These are phyloP conservation scores for Xylota sylvarum DNA, from an alignment of 2,888 invertebrate genomes.

Conservation along the genomic window DNA sequence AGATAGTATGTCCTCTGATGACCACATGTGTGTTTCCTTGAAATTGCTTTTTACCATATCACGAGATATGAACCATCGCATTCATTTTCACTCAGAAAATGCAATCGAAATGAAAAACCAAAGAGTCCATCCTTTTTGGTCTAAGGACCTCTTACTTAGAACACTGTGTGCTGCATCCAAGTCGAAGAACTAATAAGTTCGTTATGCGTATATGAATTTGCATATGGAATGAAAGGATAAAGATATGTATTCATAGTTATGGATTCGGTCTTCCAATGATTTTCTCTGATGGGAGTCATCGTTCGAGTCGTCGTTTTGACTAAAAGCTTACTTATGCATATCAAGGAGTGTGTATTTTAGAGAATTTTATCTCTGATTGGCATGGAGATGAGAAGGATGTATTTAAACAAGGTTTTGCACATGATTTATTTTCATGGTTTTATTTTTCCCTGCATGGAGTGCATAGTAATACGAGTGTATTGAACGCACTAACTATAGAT, in stretches of 20 bases:
- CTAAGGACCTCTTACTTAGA: background rate
- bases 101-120: constrained; percentile 1
- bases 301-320: background rate
- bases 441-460: background rate
- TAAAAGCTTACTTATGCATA: background rate
- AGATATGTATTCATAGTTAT: constrained; percentile 29
- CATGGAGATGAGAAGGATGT: background rate
- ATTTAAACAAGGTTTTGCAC: background rate
- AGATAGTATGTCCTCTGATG: background rate
- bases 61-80: background rate
- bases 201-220: constrained; percentile 10
- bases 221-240: constrained; percentile 16
- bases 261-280: constrained; percentile 22
- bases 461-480: too few species aligned
- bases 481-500: too few species aligned
- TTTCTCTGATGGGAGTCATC: background rate
- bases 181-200: constrained; percentile 22
- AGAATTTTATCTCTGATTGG: background rate
- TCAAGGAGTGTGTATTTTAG: background rate
- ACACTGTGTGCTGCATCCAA: background rate
- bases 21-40: background rate
- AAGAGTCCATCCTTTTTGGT: constrained; percentile 4
- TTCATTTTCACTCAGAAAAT: background rate
- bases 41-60: background rate
- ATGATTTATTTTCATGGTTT: too few species aligned